Evolutionary conservation across 2,888 invertebrate species (phyloP), one percentile per base, ranked within the genome.

Genomic region (Xylocampa areola): DNA sequence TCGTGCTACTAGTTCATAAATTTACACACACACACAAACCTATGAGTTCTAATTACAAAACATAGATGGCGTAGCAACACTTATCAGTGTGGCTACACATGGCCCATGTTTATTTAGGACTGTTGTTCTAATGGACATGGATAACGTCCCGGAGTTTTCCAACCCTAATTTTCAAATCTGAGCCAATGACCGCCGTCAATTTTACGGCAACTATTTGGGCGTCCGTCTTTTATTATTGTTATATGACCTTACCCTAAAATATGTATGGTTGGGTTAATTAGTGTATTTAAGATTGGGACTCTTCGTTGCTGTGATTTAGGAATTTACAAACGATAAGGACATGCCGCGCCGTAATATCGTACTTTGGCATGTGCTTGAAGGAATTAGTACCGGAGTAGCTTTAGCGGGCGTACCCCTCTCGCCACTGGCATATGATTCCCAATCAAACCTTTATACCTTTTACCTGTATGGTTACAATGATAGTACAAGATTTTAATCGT

Each of bases 81-180:
- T 91, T 92, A 92, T 92, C 91, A 77, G 84, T 81, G 84, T 85
- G 88, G 86, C 90, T 90, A 89, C 88, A 88, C 88, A 79, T 87
- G 71, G 77, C 64, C 55, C 25, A 43, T 90, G 90, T 92, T 91
- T 91, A 78, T 81, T 91, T 92, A 92, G 92, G 92, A 87, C 88
- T 85, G 88, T 89, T 86, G 89, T 89, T 88, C 83, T 89, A 90
- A 91, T 89, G 87, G 91, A 87, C 87, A 86, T 75, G 81, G 85
- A 85, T 85, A 87, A 82, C 82, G 88, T 85, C 85, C 81, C 13
- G 69, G 73, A 84, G 83, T 85, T 81, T 80, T 79, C 73, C 76
- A 68, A 74, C 76, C 81, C 76, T 83, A 87, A 90, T 89, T 89
- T 87, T 84, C 80, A 85, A 88, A 86, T 86, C 81, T 81, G 81